Evolutionary conservation across 1,140 invertebrate species (phyloP).

Genomic region (Heliconius hewitsoni): DNA sequence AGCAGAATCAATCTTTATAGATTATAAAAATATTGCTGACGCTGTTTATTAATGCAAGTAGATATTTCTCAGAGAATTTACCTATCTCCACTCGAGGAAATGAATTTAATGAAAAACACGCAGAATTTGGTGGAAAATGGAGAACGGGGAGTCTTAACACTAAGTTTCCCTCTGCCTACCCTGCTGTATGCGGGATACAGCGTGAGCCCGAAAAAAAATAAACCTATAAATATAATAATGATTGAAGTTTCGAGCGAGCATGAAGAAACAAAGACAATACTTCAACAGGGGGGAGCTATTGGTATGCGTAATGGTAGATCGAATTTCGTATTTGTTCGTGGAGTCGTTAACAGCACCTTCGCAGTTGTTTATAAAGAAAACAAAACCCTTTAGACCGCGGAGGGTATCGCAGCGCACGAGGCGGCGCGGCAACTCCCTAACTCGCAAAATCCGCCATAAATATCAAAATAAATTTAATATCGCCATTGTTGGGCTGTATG

Average conservation of each 20-base stretch:
- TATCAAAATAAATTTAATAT: constrained; percentile 51
- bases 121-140: too few relatives aligned
- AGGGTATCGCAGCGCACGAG: constrained; percentile 28
- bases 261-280: constrained; percentile 66
- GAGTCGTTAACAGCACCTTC: constrained; percentile 78
- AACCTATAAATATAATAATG: constrained; percentile 50
- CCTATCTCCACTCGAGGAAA: too few relatives aligned
- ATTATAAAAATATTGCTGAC: constrained; percentile 31
- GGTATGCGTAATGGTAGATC: constrained; percentile 79
- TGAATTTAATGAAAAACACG: too few relatives aligned
- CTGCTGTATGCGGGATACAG: too few relatives aligned
- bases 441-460: constrained; percentile 47
- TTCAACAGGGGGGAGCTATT: constrained; percentile 69
- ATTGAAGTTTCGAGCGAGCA: constrained; percentile 42
- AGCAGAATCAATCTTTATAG: constrained; percentile 43
- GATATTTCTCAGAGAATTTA: constrained; percentile 27
- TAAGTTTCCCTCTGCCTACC: too few relatives aligned
- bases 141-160: too few relatives aligned
- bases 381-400: constrained; percentile 67
- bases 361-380: constrained; percentile 78
- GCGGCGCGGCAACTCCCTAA: constrained; percentile 39
- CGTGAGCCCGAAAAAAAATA: too few relatives aligned
- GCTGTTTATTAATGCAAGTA: constrained; percentile 17
- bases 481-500: constrained; percentile 30
- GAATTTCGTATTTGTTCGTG: constrained; percentile 80